Evolutionary conservation across 2,888 invertebrate species (phyloP).

Genomic region (Dascillus cervinus): DNA sequence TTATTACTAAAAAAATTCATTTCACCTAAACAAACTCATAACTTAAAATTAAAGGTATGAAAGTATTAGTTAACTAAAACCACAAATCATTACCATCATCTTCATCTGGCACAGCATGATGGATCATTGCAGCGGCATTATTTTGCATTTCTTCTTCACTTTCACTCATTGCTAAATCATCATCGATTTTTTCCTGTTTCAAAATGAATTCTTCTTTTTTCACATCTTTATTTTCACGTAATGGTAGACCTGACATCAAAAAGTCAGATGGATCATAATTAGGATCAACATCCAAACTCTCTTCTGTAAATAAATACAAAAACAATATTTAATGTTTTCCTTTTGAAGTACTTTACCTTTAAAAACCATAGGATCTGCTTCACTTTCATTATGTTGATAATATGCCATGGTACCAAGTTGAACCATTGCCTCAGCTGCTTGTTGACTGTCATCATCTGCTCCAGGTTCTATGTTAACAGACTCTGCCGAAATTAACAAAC

Average conservation of each 20-base stretch:
- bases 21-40: too few relatives aligned
- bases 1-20: too few relatives aligned
- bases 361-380: constrained; percentile 27
- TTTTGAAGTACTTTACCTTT: too few relatives aligned
- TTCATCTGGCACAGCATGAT: constrained; percentile 36
- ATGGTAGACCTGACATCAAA: constrained; percentile 50
- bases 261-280: constrained; percentile 85
- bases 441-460: constrained; percentile 44
- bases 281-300: constrained; percentile 69
- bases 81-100: constrained; percentile 51
- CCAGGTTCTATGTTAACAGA: constrained; percentile 26
- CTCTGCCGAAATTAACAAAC: constrained; percentile 41
- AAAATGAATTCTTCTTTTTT: constrained; percentile 31
- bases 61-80: too few relatives aligned
- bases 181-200: constrained; percentile 55
- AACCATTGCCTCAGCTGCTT: constrained; percentile 71
- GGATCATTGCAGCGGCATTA: constrained; percentile 19
- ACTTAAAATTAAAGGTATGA: too few relatives aligned
- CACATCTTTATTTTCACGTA: constrained; percentile 22
- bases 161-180: constrained; percentile 70
- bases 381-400: constrained; percentile 43
- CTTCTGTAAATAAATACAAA: constrained; percentile 54
- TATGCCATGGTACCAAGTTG: constrained; percentile 62
- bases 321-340: too few relatives aligned
- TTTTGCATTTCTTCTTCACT: constrained; percentile 56